A percentile compares a stretch with the other conserved stretches of the same genome.
phyloP scores from a whole-genome alignment of 2,113 vertebrate species.

The Xiphophorus maculatus region DNA sequence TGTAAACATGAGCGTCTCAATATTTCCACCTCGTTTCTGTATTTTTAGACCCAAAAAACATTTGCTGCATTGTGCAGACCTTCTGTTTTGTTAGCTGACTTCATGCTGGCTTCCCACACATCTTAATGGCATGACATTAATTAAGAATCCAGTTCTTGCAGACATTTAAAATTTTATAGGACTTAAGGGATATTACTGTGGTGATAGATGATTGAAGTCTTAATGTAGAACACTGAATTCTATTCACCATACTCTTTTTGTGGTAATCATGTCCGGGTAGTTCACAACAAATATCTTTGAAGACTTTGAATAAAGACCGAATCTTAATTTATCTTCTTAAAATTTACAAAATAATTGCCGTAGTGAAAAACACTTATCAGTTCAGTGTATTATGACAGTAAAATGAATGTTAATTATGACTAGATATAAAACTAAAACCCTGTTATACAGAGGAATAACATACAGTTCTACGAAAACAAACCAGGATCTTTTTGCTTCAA shows the following conservation, averaged over 20 bases:
- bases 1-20: background rate
- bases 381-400: background rate
- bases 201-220: background rate
- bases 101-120: background rate
- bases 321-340: background rate
- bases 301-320: background rate
- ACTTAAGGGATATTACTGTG: background rate
- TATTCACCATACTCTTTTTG: background rate
- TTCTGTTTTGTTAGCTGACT: constrained; percentile 2
- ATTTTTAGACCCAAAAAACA: background rate
- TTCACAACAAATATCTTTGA: background rate
- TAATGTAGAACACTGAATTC: background rate
- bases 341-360: background rate
- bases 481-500: too few species aligned
- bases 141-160: background rate
- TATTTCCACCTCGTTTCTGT: background rate
- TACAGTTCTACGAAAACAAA: background rate
- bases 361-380: background rate
- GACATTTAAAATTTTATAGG: background rate
- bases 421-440: background rate
- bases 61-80: background rate
- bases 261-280: background rate
- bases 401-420: background rate
- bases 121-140: constrained; percentile 3
- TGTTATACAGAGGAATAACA: constrained; percentile 6